Evolutionary conservation across 2,797 vertebrate genomes (phyloP), one percentile per base, ranked within the genome.

Genomic region (Phoebastria nigripes): DNA sequence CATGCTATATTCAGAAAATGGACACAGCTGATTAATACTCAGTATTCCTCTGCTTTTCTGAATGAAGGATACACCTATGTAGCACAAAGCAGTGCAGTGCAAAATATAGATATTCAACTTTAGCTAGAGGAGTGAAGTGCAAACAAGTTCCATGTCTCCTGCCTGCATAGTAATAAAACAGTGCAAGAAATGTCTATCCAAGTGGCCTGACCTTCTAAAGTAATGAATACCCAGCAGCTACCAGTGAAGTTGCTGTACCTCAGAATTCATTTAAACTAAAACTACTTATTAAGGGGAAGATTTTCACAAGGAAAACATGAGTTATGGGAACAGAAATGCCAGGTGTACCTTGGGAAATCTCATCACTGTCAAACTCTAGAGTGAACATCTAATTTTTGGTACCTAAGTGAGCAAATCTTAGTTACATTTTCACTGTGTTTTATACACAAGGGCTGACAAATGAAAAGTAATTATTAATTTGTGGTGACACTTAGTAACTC

Each of bases 141-240:
- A 89, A 89, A 84, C 26, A 91, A 79, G 47, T 73, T 59, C 63
- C 39, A 24, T 1, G 6, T 65, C 73, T 79, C 82, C 69, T 94
- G 69, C n/a, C 65, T 83, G 74, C 28, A 58, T 5, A 39, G 52
- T 33, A 91, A 93, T 88, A 94, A 92, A 88, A 87, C 42, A 87
- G 92, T 81, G 61, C 72, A 89, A 91, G 82, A 93, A 82, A 77
- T 35, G 69, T 42, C 87, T 89, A 15, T 66, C 28, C 73, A 93
- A 88, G 52, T 35, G 47, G 46, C 37, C 87, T 92, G 84, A 95
- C 82, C 93, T 93, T 95, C 90, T 78, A 17, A 86, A 93, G 39
- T 76, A 89, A 88, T 74, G 85, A 92, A 87, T 41, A 87, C 31
- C 58, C 65, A 89, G 58, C 42, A 92, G 82, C 72, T 65, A 74